Evolutionary conservation across 2,888 invertebrate species (phyloP).

Genomic region (Saturnia japonica): DNA sequence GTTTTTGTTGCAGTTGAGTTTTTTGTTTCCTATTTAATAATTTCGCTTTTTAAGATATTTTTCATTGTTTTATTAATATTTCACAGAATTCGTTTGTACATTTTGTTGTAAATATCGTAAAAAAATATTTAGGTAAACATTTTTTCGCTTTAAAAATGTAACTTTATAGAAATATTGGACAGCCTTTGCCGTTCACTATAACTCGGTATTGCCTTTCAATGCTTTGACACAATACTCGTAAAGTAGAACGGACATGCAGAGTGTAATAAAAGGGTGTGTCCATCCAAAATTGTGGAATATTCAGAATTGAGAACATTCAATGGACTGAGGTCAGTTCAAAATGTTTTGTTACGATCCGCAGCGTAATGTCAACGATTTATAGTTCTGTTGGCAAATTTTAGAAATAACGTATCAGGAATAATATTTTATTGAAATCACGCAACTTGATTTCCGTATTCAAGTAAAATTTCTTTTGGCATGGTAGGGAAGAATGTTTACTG

Average conservation of each 20-base stretch:
- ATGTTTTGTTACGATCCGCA: constrained; percentile 30
- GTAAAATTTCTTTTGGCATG: no score
- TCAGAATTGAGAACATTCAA: constrained; percentile 27
- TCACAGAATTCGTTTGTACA: no score
- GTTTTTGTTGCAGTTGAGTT: no score
- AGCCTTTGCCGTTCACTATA: constrained; percentile 16
- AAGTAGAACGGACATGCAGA: constrained; percentile 34
- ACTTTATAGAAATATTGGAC: not conserved
- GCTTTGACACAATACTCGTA: constrained; percentile 43
- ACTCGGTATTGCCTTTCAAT: constrained; percentile 39
- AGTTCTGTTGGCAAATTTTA: constrained; percentile 23
- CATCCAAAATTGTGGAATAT: constrained; percentile 39
- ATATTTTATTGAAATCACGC: not conserved
- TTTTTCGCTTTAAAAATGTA: not conserved
- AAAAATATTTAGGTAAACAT: not conserved
- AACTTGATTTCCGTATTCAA: not conserved
- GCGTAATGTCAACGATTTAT: constrained; percentile 34
- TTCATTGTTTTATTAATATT: no score
- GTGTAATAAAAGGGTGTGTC: constrained; percentile 48
- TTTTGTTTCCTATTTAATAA: no score
- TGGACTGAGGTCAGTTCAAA: constrained; percentile 34
- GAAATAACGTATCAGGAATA: not conserved
- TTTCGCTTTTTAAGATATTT: no score
- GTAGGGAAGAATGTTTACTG: no score
- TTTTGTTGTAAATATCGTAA: no score